These are phyloP conservation scores for Lagopus muta DNA, from an alignment of 2,113 vertebrate species.

Conservation along the genomic window DNA sequence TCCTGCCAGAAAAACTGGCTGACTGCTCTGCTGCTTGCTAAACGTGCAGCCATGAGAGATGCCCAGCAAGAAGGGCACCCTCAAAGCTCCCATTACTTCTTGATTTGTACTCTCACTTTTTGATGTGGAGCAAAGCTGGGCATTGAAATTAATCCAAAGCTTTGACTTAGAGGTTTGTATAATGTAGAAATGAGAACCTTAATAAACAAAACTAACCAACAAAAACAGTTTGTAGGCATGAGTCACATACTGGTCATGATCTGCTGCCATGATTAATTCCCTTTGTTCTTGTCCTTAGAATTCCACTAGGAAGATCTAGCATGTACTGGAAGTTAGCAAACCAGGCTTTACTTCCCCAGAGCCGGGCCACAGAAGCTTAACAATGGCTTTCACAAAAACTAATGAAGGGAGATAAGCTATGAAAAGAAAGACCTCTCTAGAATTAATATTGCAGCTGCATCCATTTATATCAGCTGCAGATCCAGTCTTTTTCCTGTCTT, in stretches of 20 bases:
- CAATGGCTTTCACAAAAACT: slow-evolving; percentile 7
- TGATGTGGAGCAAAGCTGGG: not conserved
- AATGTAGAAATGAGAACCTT: fast-evolving
- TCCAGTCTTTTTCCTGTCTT: not conserved
- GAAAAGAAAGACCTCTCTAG: not conserved
- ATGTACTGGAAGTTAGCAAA: not conserved
- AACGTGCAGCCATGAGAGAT: fast-evolving
- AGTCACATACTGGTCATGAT: not conserved
- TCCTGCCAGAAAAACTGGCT: not conserved
- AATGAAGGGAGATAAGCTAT: not conserved
- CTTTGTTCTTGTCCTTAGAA: not conserved
- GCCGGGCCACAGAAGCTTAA: not conserved
- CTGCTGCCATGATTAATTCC: not conserved
- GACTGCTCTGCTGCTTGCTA: not conserved
- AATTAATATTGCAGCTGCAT: slow-evolving; percentile 43
- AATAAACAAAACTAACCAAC: fast-evolving
- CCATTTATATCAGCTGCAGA: slow-evolving; percentile 25
- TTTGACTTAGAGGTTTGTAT: fast-evolving
- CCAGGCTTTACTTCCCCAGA: not conserved
- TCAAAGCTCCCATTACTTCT: not conserved
- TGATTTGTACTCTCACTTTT: not conserved
- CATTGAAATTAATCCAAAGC: not conserved
- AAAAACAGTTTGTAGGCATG: not conserved
- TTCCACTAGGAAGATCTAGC: not conserved
- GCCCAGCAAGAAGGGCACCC: not conserved